These are phyloP conservation scores for Drosophila pectinifera DNA, from an alignment of 1,140 invertebrate species.

Conservation along the genomic window DNA sequence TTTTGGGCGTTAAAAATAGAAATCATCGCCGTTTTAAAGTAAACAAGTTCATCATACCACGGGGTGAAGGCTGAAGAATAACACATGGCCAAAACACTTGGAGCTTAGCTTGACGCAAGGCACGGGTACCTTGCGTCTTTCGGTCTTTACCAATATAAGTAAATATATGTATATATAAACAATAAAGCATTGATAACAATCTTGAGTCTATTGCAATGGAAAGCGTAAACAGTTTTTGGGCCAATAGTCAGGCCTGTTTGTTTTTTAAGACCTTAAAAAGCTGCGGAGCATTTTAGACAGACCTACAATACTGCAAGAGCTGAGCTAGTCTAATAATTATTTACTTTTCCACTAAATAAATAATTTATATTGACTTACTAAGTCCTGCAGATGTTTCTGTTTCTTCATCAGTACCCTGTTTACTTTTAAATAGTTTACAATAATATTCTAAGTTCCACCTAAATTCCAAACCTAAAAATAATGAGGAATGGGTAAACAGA, in stretches of 20 bases:
- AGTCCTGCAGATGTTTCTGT: no score
- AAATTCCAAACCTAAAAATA: background rate
- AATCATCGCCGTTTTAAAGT: background rate
- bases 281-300: background rate
- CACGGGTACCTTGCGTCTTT: background rate
- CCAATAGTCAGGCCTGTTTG: constrained; percentile 4
- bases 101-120: constrained; percentile 22
- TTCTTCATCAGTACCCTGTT: no score
- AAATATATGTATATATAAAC: constrained; percentile 3
- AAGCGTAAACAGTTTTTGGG: background rate
- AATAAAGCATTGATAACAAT: constrained; percentile 12
- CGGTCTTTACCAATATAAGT: background rate
- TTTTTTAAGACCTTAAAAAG: background rate
- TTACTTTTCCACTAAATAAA: no score
- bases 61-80: background rate
- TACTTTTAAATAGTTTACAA: no score
- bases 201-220: background rate
- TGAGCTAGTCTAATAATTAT: no score
- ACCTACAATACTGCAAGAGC: no score
- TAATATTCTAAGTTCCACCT: no score
- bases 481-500: background rate
- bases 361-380: no score
- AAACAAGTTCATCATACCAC: constrained; percentile 13
- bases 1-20: constrained; percentile 22
- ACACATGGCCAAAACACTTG: constrained; percentile 6